Base-by-base conservation (phyloP, 2,113 vertebrate genomes). In the Solea senegalensis region DNA sequence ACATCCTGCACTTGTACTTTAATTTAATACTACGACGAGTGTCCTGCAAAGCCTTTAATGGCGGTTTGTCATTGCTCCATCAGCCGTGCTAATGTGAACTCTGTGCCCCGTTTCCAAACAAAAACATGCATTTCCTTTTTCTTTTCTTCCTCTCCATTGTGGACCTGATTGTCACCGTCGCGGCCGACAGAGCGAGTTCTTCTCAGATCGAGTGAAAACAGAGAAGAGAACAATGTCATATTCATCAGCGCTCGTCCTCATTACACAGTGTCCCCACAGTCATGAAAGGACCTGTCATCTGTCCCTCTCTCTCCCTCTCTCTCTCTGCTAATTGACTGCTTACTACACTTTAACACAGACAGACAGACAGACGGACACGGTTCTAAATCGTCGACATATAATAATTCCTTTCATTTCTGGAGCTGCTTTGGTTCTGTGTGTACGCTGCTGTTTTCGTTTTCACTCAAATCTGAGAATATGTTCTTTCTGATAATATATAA, bases 201-300 rank as follows among this genome's bases (percentile, higher is more conserved):
- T 76, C 87, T 88, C 85, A 89, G 84, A 91, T 90, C 78, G 79
- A 58, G 83, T 82, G 81, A 34, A 34, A 86, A 89, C 76, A 87
- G 70, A 69, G 83, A 89, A 69, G 83, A 89, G 86, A 93, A 94
- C 93, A 93, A 93, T 93, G 91, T 89, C 87, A 92, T 92, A 93
- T 93, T 94, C 88, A 88, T 78, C 81, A 85, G 75, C 86, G 84
- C 87, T 84, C 69, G 85, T 90, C 78, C 90, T 93, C 93, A 92
- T 92, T 94, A 94, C 86, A 67, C 82, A 78, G 91, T 90, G 90
- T 92, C 88, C 82, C 69, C 65, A 79, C 78, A 72, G 45, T 78
- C 82, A 87, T 88, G 76, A 87, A 89, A 90, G 87, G 82, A 75
- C 64, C 83, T 73, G 78, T 84, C 91, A 91, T 88, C 86, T 84